Conservation (phyloP, 2,888 invertebrate species). For the Charanyca ferruginea region DNA sequence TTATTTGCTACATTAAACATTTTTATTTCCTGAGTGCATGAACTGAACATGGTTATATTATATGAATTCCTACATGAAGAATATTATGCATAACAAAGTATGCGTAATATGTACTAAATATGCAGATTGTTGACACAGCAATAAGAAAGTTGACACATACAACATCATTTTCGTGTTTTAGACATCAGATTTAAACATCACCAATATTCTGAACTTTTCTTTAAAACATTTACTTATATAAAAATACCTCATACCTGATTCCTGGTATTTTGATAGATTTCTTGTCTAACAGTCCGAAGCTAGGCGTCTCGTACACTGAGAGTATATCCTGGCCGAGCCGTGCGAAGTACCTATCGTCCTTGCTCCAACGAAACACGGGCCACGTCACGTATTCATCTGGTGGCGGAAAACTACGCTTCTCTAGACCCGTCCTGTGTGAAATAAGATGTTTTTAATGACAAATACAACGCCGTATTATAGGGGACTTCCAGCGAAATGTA, state of each 20-base stretch:
- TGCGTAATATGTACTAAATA: not conserved
- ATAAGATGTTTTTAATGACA: not conserved
- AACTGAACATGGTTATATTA: not conserved
- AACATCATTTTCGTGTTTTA: not conserved
- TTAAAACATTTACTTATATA: not conserved
- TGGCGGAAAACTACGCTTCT: conserved; percentile 97
- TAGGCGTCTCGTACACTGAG: conserved; percentile 98
- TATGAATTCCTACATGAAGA: conserved; percentile 8
- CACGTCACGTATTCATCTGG: conserved; percentile 96
- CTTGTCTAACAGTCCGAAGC: conserved; percentile 98
- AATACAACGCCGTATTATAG: not conserved
- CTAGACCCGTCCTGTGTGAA: conserved; percentile 94
- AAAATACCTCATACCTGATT: conserved; percentile 88
- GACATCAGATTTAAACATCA: no score
- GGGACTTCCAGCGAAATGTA: no score
- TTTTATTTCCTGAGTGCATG: conserved; percentile 13
- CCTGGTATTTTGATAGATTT: conserved; percentile 98
- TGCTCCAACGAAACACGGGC: conserved; percentile 99
- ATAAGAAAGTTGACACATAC: not conserved
- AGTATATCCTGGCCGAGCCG: conserved; percentile 96
- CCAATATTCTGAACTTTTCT: not conserved
- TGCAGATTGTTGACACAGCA: conserved; percentile 1
- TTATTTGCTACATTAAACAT: not conserved
- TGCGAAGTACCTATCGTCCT: conserved; percentile 98
- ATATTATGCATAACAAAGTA: not conserved